Evolutionary conservation across 2,888 invertebrate species (phyloP), one percentile per base, ranked within the genome.

Genomic region (Megamerina dolium): DNA sequence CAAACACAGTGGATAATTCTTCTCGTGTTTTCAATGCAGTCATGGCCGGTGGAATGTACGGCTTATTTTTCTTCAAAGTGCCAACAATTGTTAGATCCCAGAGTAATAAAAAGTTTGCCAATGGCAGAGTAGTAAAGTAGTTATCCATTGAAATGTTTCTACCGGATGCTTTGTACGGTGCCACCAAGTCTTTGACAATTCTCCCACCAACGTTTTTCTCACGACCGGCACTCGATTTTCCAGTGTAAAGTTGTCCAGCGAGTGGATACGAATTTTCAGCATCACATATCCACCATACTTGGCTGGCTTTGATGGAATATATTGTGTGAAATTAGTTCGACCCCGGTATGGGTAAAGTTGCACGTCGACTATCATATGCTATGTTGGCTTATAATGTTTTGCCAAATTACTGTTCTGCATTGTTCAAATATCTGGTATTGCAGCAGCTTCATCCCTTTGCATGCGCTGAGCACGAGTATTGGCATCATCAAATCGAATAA

Each of bases 331-430:
- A 27, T 26, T 39, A 23, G 57, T 58, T 18, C 51, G 47, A 14
- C 57, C 57, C 17, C 59, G 52, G 43, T 49, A 62, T 23, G 58
- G 53, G 50, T 45, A 59, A n/a, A 60, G 46, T 43, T 61, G 58
- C 40, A 60, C 60, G 37, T 63, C 60, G 18, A 61, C 50, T 27
- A 59, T 61, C 21, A 61, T 29, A 43, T 52, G 43, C 39, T 49
- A 58, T 29, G 50, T 50, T 44, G 60, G 56, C 31, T 51, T 51
- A 47, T 61, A 64, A 20, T 45, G 20, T 43, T 53, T 50, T 19
- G 37, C 18, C 31, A 61, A 49, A 55, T 61, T 61, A 29, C 47
- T 41, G 50, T 60, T 63, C 13, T 61, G 38, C 58, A 61, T 60
- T 50, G 43, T 50, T 58, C 58, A 63, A 16, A 52, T 30, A 39